Percentiles rank a stretch among this genome's conserved stretches.
phyloP scores from a whole-genome alignment of 1,140 invertebrate species.

The Epicauta chinensis region DNA sequence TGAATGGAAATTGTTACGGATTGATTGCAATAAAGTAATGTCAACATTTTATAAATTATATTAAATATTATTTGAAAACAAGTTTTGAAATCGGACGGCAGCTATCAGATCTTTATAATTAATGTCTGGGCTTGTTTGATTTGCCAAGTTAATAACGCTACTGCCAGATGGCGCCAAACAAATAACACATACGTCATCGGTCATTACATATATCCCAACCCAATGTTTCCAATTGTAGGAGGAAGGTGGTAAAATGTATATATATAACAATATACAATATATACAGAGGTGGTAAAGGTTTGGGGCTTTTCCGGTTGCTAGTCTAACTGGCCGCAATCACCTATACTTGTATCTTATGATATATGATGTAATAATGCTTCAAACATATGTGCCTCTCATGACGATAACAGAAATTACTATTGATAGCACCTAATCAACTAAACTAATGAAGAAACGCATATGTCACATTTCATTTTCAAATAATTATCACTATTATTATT shows the following conservation, averaged over 20 bases:
- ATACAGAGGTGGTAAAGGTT: slow-evolving; percentile 9
- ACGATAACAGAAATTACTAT: slow-evolving; percentile 41
- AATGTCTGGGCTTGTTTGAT: slow-evolving; percentile 43
- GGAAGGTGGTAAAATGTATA: too few species aligned
- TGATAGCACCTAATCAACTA: slow-evolving; percentile 39
- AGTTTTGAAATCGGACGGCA: slow-evolving; percentile 24
- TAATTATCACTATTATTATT: slow-evolving; percentile 20
- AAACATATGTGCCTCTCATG: slow-evolving; percentile 40
- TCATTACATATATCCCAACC: slow-evolving; percentile 33
- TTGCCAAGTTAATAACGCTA: slow-evolving; percentile 44
- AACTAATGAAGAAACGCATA: slow-evolving; percentile 41
- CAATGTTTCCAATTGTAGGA: not conserved
- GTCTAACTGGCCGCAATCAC: slow-evolving; percentile 37
- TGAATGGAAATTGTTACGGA: too few species aligned
- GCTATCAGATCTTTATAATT: slow-evolving; percentile 39
- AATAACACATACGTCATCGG: slow-evolving; percentile 44
- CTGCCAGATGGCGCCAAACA: slow-evolving; percentile 43
- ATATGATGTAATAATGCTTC: slow-evolving; percentile 43
- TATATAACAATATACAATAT: too few species aligned
- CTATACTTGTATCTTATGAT: slow-evolving; percentile 40
- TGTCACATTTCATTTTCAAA: slow-evolving; percentile 28
- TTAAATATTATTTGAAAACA: slow-evolving; percentile 19
- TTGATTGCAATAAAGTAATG: too few species aligned
- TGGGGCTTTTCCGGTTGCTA: slow-evolving; percentile 26
- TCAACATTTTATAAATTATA: too few species aligned